phyloP scores from a whole-genome alignment of 2,113 vertebrate species.

The Bubo scandiacus region DNA sequence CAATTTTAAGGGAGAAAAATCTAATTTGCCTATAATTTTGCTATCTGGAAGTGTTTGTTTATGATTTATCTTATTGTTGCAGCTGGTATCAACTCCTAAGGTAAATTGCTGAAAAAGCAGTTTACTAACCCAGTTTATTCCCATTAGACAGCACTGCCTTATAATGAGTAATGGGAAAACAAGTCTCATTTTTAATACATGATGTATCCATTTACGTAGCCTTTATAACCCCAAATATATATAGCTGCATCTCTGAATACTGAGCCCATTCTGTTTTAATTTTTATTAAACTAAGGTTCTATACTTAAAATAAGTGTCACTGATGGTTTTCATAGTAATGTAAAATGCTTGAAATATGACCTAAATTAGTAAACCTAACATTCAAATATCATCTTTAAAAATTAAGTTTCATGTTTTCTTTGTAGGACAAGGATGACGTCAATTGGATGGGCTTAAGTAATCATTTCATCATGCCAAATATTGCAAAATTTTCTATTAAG shows the following conservation, averaged over 20 bases:
- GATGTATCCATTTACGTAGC: constrained; percentile 10
- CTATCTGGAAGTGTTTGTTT: constrained; percentile 11
- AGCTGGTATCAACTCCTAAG: constrained; percentile 34
- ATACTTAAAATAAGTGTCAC: background rate
- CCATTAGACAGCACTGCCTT: constrained; percentile 4
- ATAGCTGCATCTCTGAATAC: background rate
- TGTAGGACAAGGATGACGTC: background rate
- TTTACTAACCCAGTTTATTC: constrained; percentile 49
- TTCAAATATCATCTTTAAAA: background rate
- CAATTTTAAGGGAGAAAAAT: constrained; percentile 5
- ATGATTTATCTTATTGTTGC: constrained; percentile 46
- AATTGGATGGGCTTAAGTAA: background rate
- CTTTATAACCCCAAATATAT: background rate
- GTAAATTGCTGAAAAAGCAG: constrained; percentile 58
- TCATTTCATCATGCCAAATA: background rate
- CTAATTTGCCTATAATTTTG: constrained; percentile 17
- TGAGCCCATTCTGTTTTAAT: background rate
- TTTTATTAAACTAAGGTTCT: background rate
- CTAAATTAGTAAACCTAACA: background rate
- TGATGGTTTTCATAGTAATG: background rate
- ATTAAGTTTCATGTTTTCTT: background rate
- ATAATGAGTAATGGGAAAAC: constrained; percentile 59
- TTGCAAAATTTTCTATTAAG: background rate
- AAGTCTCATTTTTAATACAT: constrained; percentile 43
- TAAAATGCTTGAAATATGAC: background rate